Conservation (phyloP, 2,797 vertebrate species). For the Pogoniulus pusillus region DNA sequence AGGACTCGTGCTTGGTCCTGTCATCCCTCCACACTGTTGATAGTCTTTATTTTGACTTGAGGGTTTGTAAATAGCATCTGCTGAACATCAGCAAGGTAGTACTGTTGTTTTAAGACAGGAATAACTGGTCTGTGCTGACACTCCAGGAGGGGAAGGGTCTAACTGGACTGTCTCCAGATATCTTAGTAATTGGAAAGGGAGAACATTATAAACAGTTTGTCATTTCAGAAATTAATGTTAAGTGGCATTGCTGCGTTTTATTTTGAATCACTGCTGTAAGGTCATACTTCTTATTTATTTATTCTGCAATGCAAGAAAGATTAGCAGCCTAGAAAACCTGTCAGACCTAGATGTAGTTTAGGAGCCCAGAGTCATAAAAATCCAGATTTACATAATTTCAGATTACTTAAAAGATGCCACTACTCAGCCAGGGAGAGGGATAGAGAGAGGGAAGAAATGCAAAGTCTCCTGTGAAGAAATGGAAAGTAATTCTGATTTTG, state of each 20-base stretch:
- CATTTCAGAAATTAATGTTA: not conserved
- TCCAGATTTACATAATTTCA: not conserved
- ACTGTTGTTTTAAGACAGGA: not conserved
- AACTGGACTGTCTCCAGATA: not conserved
- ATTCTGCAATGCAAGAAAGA: not conserved
- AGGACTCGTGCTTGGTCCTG: not conserved
- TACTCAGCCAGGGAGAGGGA: not conserved
- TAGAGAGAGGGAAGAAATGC: not conserved
- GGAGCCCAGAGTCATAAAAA: not conserved
- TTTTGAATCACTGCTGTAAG: not conserved
- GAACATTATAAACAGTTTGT: not conserved
- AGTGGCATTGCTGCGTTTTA: not conserved
- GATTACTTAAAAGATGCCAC: not conserved
- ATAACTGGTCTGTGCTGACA: not conserved
- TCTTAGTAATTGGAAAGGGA: not conserved
- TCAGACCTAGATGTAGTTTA: not conserved
- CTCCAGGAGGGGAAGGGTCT: not conserved
- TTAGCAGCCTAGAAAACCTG: not conserved
- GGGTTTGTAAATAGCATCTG: not conserved
- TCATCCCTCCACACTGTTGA: not conserved
- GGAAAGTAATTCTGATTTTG: slow-evolving; percentile 1
- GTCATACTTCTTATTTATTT: not conserved
- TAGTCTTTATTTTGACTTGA: not conserved
- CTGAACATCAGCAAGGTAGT: not conserved
- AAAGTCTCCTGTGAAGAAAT: not conserved